Evolutionary conservation across 2,888 invertebrate species (phyloP), one percentile per base, ranked within the genome.

Genomic region (Netelia inedita): DNA sequence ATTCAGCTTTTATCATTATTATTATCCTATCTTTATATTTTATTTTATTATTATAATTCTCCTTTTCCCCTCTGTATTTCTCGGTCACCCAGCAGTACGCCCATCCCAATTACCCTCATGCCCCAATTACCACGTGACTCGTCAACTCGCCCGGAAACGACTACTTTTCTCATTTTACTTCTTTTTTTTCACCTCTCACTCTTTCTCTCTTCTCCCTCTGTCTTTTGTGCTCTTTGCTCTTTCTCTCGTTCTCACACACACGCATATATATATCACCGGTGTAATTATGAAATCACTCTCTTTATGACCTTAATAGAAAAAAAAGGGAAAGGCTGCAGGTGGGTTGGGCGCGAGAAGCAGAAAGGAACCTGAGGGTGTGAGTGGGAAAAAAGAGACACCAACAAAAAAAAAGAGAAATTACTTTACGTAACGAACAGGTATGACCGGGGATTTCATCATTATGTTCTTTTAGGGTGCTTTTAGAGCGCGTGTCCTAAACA

Each of bases 251-350:
- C 68, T 35, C 28, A n/a, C 41, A 28, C 43, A 50, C 43, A 21
- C n/a, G n/a, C n/a, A n/a, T 68, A 68, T 68, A 68, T 50, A 72
- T 53, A 50, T 19, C 59, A 19, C 61, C 71, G 61, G 66, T 79
- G 85, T 85, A 85, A 85, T 85, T 85, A 82, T 85, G 72, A 85
- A 85, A 85, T 85, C 85, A 85, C 82, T 82, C 85, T 85, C 82
- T 68, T 82, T 82, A 85, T 85, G 85, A 85, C 85, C 85, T 85
- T 82, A 85, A 82, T 85, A 79, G 65, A 79, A 85, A 82, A 71
- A 85, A 85, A 79, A 78, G 63, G 19, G 57, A 84, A 65, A 74
- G 69, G 28, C 53, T 23, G 46, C 50, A 55, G 55, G 66, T 59
- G 50, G 66, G 57, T 57, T 28, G 82, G 61, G 41, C 43, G 66